Conservation (phyloP, 2,113 vertebrate genomes). For the Anser cygnoides region DNA sequence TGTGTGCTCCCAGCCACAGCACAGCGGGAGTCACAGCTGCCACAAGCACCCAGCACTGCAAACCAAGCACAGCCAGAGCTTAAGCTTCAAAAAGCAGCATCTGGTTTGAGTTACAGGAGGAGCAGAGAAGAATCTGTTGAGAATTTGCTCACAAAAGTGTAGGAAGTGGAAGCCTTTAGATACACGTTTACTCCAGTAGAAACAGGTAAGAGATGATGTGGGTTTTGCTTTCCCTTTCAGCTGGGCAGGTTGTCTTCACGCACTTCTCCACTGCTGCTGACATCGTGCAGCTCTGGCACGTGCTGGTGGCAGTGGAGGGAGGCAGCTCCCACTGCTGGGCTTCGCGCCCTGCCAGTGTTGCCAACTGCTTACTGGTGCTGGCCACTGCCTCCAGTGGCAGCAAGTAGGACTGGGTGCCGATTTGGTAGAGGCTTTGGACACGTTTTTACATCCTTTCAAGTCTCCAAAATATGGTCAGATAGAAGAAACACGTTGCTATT, state of each 20-base stretch:
- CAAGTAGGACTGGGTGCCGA: neutral
- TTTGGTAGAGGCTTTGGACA: neutral
- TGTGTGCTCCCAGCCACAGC: accelerated
- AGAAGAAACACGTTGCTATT: neutral
- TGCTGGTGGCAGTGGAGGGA: neutral
- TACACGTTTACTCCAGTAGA: neutral
- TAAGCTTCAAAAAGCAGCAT: neutral
- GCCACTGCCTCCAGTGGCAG: neutral
- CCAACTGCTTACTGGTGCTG: neutral
- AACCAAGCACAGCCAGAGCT: neutral
- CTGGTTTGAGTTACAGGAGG: neutral
- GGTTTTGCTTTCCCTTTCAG: neutral
- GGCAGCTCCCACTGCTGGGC: neutral
- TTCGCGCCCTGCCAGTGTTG: accelerated
- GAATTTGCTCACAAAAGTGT: neutral
- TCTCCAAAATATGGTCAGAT: neutral
- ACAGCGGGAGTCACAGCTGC: accelerated
- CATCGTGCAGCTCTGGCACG: neutral
- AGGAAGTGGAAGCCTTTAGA: neutral
- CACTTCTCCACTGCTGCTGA: neutral
- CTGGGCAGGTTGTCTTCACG: accelerated
- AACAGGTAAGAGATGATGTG: neutral
- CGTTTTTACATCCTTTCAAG: neutral
- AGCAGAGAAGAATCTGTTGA: neutral
- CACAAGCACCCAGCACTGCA: accelerated